Base-by-base conservation (phyloP, 2,888 invertebrate species). In the Ptychoptera contaminata region DNA sequence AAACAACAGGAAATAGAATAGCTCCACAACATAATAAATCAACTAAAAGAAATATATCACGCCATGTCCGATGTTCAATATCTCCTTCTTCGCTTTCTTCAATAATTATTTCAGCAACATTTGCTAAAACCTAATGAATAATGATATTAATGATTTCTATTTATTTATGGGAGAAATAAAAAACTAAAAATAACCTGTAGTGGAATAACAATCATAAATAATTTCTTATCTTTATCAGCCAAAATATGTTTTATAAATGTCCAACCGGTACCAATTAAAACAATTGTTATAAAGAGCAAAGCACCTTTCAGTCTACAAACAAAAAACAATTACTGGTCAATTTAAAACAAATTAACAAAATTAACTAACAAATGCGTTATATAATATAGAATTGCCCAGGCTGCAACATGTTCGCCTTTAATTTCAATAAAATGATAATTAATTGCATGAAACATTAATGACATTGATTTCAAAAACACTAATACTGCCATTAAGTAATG, bases 201-300 rank as follows among this genome's bases (percentile, higher is more conserved):
- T 1, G 97, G 96, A 58, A 98, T 91, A 36, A 96, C 88, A 52
- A 96, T 83, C 83, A 97, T 90, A 63, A 98, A 97, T 14, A 98
- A 76, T 59, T 91, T 91, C 67, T 97, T 94, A 60, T 98, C 97
- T 51, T 91, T 80, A 54, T 94, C 93, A 0, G 93, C 87, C 16
- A 98, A 70, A 52, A 98, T 90, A 62, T 96, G 92, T 60, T 97
- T 97, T 54, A 98, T 92, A 61, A 97, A 98, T 35, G 94, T 93
- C 92, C 96, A 98, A 0, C 98, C 98, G 7, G 97, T 94, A 40
- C 97, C 97, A 52, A 98, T 90, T 10, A 98, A 72, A 10, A 97
- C 84, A 52, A 98, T 84, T 0, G 94, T 94, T 47, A 96, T 91
- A 60, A 98, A 97, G 42, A 98, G 68, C 38, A 98, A 79, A 0